Conservation (phyloP, 2,113 vertebrate genomes). For the Eulemur rufifrons region DNA sequence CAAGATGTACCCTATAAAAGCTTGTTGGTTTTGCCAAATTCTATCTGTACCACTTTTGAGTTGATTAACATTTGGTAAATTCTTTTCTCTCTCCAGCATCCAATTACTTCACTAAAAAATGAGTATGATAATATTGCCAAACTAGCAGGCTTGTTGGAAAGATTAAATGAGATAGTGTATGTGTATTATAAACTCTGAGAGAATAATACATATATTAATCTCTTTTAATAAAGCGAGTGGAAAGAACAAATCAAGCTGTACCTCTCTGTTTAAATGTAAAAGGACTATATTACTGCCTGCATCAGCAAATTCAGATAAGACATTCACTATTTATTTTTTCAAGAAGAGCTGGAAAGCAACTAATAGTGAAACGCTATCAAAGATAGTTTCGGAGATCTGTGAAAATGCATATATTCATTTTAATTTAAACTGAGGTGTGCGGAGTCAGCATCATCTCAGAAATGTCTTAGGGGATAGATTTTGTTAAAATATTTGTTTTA, state of each 20-base stretch:
- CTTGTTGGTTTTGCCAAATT: background rate
- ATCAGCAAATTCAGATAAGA: conserved; percentile 42
- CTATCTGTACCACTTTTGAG: background rate
- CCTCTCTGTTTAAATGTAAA: conserved; percentile 2
- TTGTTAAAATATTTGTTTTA: conserved; percentile 56
- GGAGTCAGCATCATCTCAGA: background rate
- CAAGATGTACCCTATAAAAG: background rate
- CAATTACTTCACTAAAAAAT: background rate
- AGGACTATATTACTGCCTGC: background rate
- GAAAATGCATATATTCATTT: conserved; percentile 3
- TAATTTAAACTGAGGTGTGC: background rate
- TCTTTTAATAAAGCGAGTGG: conserved; percentile 19
- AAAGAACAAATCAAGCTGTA: background rate
- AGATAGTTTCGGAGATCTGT: background rate
- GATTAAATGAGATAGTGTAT: background rate
- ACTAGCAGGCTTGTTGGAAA: background rate
- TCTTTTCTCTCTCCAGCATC: background rate
- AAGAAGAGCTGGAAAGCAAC: background rate
- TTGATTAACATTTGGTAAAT: background rate
- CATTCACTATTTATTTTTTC: background rate
- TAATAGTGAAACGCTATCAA: background rate
- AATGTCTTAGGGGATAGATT: conserved; percentile 11
- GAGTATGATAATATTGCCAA: background rate
- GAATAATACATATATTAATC: background rate
- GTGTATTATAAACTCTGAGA: background rate